Evolutionary conservation across 2,888 invertebrate genomes (phyloP), one percentile per base, ranked within the genome.

Genomic region (Agapostemon virescens): DNA sequence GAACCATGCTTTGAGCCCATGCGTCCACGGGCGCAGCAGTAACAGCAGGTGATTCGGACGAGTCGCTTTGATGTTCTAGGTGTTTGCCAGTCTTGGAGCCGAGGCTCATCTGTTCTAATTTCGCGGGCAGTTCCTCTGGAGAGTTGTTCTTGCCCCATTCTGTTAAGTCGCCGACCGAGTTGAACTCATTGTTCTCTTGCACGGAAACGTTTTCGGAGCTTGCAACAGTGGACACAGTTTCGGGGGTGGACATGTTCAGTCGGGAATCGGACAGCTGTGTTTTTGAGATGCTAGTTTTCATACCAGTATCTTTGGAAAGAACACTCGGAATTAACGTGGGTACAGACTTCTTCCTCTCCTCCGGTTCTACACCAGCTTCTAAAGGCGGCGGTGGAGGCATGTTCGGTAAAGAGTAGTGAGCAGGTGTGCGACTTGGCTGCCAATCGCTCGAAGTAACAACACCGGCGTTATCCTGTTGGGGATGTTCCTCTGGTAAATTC

Each of bases 51-150:
- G 58, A 15, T n/a, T 84, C 81, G 33, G 63, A 72, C 1, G 77
- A 23, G 2, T 82, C 70, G 5, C 68, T 73, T 26, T 79, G 81
- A 82, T 79, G 84, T 33, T 87, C 89, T 5, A 74, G 52, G 11
- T 82, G 85, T 40, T 86, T 86, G 0, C 69, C 72, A 23, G 80
- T 23, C 68, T 87, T 88, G 33, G 82, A 82, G 26, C 79, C 85
- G 33, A 92, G 72, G 74, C 69, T 90, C 72, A 92, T 74, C 66
- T 92, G 91, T 71, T 87, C 86, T 1, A 92, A 82, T 40, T 85
- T 87, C 40, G 82, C 76, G 1, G 91, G 82, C 69, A 92, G 77
- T 40, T 91, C 91, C 5, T 82, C 78, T 0, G 82, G 42, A 6
- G 79, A 68, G 40, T 85, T 76, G 52, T 30, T 82, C 33, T 66